Evolutionary conservation across 2,888 invertebrate species (phyloP).

Genomic region (Saturnia pavonia): DNA sequence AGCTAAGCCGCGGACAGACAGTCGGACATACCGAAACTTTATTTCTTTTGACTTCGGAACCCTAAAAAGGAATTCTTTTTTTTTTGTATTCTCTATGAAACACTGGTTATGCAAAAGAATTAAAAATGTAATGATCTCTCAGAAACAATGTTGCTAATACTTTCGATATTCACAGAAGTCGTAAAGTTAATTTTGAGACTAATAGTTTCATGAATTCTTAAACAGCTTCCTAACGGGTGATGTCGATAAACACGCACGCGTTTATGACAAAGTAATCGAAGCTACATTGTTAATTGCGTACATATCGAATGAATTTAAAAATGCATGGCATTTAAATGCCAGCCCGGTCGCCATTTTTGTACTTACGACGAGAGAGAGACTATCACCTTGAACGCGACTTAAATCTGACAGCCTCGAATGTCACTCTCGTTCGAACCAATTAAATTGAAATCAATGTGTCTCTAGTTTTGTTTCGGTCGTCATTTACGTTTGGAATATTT

Average conservation of each 20-base stretch:
- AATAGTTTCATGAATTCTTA: conserved; percentile 58
- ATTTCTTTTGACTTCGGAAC: too few relatives aligned
- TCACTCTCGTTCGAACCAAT: conserved; percentile 73
- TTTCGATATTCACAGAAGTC: conserved; percentile 58
- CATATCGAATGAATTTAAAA: conserved; percentile 75
- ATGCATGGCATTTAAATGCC: conserved; percentile 82
- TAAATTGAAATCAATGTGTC: conserved; percentile 67
- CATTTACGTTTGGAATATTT: conserved; percentile 29
- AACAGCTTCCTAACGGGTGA: conserved; percentile 63
- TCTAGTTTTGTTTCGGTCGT: conserved; percentile 51
- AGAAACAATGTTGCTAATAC: conserved; percentile 56
- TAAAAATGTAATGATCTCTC: conserved; percentile 39
- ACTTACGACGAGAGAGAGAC: conserved; percentile 67
- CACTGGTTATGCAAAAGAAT: conserved; percentile 23
- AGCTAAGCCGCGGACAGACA: too few relatives aligned
- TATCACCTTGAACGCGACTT: conserved; percentile 79
- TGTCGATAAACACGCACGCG: conserved; percentile 53
- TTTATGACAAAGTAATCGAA: conserved; percentile 78
- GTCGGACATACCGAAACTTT: too few relatives aligned
- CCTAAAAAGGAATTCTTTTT: too few relatives aligned
- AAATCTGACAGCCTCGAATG: conserved; percentile 81
- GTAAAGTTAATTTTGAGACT: conserved; percentile 58
- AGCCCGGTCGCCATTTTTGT: conserved; percentile 76
- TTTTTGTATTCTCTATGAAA: conserved; percentile 1
- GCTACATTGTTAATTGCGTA: conserved; percentile 75